Base-by-base conservation (phyloP, 2,797 vertebrate genomes). In the Malurus leucopterus region DNA sequence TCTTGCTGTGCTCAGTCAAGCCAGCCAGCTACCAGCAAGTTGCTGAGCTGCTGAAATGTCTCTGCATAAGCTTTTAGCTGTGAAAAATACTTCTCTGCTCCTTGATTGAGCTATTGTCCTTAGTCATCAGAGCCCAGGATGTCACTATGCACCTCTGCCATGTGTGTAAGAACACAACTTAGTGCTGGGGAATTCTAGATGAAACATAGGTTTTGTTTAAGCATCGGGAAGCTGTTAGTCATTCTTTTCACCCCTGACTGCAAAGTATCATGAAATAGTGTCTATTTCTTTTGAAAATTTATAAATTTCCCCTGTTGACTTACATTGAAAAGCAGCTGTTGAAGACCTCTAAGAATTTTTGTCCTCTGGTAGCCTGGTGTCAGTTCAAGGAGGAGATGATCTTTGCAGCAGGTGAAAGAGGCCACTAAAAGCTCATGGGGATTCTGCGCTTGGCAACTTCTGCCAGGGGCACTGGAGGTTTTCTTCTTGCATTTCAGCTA, bases 11-110 rank as follows among this genome's bases (percentile, higher is more conserved):
- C 75, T 65, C 23, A 61, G 70, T 32, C 27, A 65, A 67, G 62
- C 67, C 47, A 74, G 62, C 27, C 75, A 83, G 71, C 43, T 70
- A 49, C 50, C 57, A 38, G 84, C 68, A 88, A 81, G 86, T 44
- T 92, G 65, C 86, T 81, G 84, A 83, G 78, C 82, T 89, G 70
- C 86, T 64, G 71, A 79, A 92, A 61, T 27, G 23, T 92, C 77
- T 63, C 78, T 51, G 54, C 62, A 4, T 73, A 40, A 74, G 27
- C 54, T 82, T 82, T 88, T 68, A 54, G 61, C 58, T 86, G 74
- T 0, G 0, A 61, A 54, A 89, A 74, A 30, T 27, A 26, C 36
- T 83, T 58, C 18, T 61, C 41, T 63, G 26, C n/a, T 83, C 27
- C 54, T 84, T 83, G 54, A 26, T 46, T 76, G 49, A n/a, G n/a